Evolutionary conservation across 2,113 vertebrate genomes (phyloP).

Genomic region (Entomyzon cyanotis): DNA sequence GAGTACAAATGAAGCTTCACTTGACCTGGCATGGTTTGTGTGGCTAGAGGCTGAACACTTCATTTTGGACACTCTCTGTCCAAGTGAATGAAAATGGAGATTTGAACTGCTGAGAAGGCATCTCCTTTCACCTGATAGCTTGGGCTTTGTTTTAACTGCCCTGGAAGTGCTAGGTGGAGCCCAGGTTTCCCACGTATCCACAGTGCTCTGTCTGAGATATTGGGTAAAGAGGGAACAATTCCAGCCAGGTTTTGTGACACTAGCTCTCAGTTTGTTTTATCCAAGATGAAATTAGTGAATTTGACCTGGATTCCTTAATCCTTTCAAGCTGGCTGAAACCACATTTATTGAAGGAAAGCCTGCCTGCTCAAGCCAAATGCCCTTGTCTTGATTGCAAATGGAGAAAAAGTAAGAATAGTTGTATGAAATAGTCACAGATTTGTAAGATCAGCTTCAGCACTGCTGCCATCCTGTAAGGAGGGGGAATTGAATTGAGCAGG

Average conservation of each 20-base stretch:
- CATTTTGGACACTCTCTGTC: not conserved
- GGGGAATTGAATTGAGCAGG: not conserved
- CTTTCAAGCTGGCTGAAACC: not conserved
- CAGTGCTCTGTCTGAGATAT: not conserved
- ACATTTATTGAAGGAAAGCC: not conserved
- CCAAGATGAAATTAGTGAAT: not conserved
- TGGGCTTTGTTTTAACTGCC: not conserved
- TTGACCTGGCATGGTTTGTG: not conserved
- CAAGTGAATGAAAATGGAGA: not conserved
- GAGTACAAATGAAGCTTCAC: not conserved
- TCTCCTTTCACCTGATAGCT: not conserved
- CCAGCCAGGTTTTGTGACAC: not conserved
- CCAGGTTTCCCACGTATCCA: not conserved
- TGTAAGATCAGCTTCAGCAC: not conserved
- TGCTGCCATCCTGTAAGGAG: not conserved
- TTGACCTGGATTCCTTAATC: conserved; percentile 2
- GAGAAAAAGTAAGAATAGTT: not conserved
- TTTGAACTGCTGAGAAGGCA: not conserved
- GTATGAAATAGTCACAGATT: not conserved
- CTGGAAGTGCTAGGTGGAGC: not conserved
- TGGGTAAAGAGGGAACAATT: not conserved
- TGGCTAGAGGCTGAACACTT: not conserved
- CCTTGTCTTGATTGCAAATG: not conserved
- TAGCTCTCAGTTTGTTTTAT: not conserved
- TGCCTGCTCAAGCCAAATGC: not conserved